A percentile compares a stretch with the other conserved stretches of the same genome.
These are phyloP conservation scores for Myrmophylax atrothorax DNA, from an alignment of 2,113 vertebrate genomes.

Conservation along the genomic window DNA sequence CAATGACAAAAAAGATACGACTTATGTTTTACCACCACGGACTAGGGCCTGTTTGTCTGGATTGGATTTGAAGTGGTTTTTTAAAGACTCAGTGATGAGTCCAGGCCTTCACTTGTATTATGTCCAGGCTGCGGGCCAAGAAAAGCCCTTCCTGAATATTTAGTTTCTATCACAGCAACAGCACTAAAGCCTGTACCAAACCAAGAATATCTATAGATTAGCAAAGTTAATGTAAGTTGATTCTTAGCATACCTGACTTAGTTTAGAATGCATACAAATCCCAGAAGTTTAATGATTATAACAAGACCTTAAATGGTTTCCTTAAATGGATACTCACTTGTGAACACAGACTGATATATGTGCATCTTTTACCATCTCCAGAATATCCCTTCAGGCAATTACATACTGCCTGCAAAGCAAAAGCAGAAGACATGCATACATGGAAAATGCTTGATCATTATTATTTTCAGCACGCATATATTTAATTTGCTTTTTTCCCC, in stretches of 20 bases:
- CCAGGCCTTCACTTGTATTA: neutral
- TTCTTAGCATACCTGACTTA: neutral
- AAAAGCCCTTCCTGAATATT: neutral
- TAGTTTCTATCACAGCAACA: neutral
- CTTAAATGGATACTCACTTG: constrained; percentile 73
- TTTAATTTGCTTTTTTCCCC: neutral
- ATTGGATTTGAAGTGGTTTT: neutral
- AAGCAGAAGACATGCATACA: neutral
- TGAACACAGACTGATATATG: constrained; percentile 77
- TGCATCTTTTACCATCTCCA: constrained; percentile 83
- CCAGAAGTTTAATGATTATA: neutral
- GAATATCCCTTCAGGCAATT: constrained; percentile 80
- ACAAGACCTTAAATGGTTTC: neutral
- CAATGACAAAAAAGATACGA: neutral
- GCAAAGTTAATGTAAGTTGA: neutral
- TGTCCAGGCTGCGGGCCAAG: neutral
- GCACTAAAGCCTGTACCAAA: neutral
- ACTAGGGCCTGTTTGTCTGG: neutral
- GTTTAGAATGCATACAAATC: neutral
- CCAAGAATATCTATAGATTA: neutral
- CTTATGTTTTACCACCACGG: neutral
- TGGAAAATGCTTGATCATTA: neutral
- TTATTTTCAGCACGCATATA: neutral
- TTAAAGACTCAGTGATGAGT: neutral
- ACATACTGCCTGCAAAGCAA: constrained; percentile 81